Base-by-base conservation (phyloP, 2,888 invertebrate species). In the Mythimna albipuncta region DNA sequence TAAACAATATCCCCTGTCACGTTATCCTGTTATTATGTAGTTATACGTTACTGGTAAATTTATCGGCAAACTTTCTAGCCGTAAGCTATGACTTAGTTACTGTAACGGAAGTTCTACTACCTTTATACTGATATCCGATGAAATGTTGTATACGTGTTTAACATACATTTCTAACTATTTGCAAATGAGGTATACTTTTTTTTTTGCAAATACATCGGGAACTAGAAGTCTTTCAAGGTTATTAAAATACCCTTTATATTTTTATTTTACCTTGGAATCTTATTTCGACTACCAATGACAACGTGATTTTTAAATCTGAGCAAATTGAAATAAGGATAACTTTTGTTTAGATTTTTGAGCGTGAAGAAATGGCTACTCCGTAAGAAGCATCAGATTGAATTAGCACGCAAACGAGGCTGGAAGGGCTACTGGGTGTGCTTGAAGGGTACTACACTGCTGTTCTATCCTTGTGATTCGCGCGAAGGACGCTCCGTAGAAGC, bases 401-500 rank as follows among this genome's bases (percentile, higher is more conserved):
- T 99, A 94, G 99, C 99, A 62, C 97, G 99, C 74, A 99, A 99
- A 94, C 97, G 99, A 61, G 99, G 99, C 84, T 99, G 99, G 99
- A 99, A 99, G 95, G 99, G 99, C 82, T 99, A 99, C 95, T 99
- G 99, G 99, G 99, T 99, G 69, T 99, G 99, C 94, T 97, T 99
- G 88, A 99, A 99, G 95, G 99, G 99, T 87, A 99, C 99, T 76
- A 99, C 99, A 63, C 97, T 99, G 75, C 97, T 99, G 75, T 99
- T 99, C 96, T 99, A 99, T 95, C 99, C 99, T 4, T 99, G 99
- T 94, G 99, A 99, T 94, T 98, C 98, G 59, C 97, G 99, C 81
- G 99, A 99, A 93, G 98, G 98, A 63, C 97, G 98, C 81, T 98
- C 98, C 54, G 98, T 99, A 80, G 99, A 99, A 93, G 98, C 99